Percentiles rank a stretch among this genome's conserved stretches.
Conservation (phyloP, 2,888 invertebrate species). For the Venusia cambrica region DNA sequence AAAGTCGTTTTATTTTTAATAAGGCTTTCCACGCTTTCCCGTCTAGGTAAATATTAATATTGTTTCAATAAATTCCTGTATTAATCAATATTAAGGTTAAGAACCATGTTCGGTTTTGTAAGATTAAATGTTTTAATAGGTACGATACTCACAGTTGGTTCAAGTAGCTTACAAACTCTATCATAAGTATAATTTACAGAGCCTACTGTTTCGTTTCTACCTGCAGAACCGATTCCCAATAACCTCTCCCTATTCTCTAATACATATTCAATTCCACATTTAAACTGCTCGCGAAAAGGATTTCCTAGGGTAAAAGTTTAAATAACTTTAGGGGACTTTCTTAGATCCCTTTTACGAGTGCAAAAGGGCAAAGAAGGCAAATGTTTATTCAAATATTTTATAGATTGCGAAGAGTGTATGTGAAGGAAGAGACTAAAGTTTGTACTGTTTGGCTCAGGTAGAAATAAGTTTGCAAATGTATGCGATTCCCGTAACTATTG, state of each 20-base stretch:
- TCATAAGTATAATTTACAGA: slow-evolving; percentile 29
- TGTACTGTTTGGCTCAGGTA: slow-evolving; percentile 11
- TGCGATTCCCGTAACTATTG: too few relatives aligned
- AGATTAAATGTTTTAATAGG: too few relatives aligned
- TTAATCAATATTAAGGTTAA: too few relatives aligned
- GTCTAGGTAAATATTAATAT: too few relatives aligned
- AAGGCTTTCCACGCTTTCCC: too few relatives aligned
- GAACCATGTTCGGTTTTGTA: too few relatives aligned
- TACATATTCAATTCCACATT: slow-evolving; percentile 74
- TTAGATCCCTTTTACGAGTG: slow-evolving; percentile 75
- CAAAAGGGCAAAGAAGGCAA: slow-evolving; percentile 75
- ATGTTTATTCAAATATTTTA: slow-evolving; percentile 79
- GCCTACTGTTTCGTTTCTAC: slow-evolving; percentile 48
- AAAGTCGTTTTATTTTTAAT: too few relatives aligned
- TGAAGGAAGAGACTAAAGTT: slow-evolving; percentile 40
- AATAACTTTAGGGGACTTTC: slow-evolving; percentile 77
- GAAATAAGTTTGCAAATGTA: slow-evolving; percentile 2
- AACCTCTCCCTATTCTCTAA: slow-evolving; percentile 57
- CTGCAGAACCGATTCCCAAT: slow-evolving; percentile 47
- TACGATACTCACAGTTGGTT: too few relatives aligned
- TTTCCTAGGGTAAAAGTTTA: slow-evolving; percentile 78
- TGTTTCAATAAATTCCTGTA: too few relatives aligned
- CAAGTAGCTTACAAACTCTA: slow-evolving; percentile 20
- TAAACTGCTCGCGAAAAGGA: slow-evolving; percentile 74
- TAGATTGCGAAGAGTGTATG: slow-evolving; percentile 64